Evolutionary conservation across 2,113 vertebrate species (phyloP).

Genomic region (Hippocampus barbouri): DNA sequence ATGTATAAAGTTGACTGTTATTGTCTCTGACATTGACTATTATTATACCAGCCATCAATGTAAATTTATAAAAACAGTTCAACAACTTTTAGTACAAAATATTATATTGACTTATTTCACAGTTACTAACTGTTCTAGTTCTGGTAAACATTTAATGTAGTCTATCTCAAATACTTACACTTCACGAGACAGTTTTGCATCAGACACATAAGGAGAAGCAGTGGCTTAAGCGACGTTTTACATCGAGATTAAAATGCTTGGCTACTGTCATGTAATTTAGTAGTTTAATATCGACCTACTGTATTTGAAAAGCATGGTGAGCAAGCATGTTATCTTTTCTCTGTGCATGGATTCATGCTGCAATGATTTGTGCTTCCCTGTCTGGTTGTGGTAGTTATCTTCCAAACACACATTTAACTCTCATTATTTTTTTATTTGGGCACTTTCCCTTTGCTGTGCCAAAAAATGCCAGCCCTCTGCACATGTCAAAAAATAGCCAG

Average conservation of each 20-base stretch:
- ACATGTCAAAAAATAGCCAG: conserved; percentile 18
- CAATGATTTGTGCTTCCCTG: not conserved
- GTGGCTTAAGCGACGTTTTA: not conserved
- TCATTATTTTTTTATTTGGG: not conserved
- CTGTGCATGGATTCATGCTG: not conserved
- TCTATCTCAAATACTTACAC: no score
- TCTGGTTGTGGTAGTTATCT: not conserved
- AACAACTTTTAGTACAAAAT: no score
- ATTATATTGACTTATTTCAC: no score
- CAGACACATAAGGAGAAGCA: not conserved
- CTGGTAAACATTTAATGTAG: not conserved
- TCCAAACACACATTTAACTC: conserved; percentile 3
- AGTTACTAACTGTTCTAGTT: not conserved
- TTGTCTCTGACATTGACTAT: no score
- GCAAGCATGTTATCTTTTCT: not conserved
- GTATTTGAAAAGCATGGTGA: not conserved
- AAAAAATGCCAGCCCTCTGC: conserved; percentile 1
- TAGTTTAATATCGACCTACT: not conserved
- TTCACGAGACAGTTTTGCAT: not conserved
- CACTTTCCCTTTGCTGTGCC: not conserved
- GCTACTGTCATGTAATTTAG: not conserved
- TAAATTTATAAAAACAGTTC: no score
- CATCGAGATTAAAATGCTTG: not conserved
- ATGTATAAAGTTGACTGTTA: no score
- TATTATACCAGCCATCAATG: no score